These are phyloP conservation scores for Rhynchophorus ferrugineus DNA, from an alignment of 1,140 invertebrate genomes.

Conservation along the genomic window DNA sequence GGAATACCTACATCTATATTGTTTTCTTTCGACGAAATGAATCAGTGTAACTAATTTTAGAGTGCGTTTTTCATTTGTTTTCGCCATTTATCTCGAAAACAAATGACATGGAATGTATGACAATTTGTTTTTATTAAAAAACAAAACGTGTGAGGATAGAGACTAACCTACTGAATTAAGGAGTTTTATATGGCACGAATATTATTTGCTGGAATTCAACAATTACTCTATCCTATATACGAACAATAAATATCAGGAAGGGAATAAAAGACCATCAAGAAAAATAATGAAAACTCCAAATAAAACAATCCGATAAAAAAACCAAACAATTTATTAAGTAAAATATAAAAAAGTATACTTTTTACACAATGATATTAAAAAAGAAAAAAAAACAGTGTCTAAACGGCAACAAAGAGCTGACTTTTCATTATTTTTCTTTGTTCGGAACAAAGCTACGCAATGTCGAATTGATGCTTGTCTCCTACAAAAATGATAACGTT, in stretches of 20 bases:
- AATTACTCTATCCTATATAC: no score
- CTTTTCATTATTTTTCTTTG: slow-evolving; percentile 18
- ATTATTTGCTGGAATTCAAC: no score
- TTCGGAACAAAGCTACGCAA: slow-evolving; percentile 1
- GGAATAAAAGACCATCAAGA: slow-evolving; percentile 6
- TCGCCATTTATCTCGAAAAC: no score
- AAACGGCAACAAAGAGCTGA: slow-evolving; percentile 13
- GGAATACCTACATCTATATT: neutral
- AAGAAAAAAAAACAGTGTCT: slow-evolving; percentile 9
- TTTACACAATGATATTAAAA: slow-evolving; percentile 14
- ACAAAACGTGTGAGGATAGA: no score
- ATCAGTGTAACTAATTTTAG: no score
- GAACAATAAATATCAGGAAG: no score
- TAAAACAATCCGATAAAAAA: slow-evolving; percentile 8
- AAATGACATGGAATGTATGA: no score
- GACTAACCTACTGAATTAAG: no score
- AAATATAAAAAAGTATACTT: slow-evolving; percentile 12
- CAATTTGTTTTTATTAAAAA: no score
- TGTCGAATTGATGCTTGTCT: slow-evolving; percentile 8
- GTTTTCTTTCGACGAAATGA: no score
- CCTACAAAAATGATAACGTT: slow-evolving; percentile 17
- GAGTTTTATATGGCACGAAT: no score
- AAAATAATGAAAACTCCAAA: slow-evolving; percentile 16
- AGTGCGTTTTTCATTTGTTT: no score
- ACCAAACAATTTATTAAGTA: slow-evolving; percentile 13